Evolutionary conservation across 2,797 vertebrate genomes (phyloP), one percentile per base, ranked within the genome.

Genomic region (Gymnothorax javanicus): DNA sequence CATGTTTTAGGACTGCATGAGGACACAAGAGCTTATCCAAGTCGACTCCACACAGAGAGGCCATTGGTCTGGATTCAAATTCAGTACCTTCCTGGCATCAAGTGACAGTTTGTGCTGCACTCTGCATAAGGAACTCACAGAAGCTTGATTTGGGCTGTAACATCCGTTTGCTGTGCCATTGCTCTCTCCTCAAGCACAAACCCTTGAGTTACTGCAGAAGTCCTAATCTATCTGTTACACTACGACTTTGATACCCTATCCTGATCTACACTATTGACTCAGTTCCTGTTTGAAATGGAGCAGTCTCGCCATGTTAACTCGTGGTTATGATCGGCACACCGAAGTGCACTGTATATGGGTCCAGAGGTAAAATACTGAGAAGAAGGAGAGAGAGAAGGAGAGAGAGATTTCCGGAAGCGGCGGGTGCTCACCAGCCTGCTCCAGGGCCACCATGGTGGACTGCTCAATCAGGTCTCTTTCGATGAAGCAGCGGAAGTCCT

Each of bases 391-490:
- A 43, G 75, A 50, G 20, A 17, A 71, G 67, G 67, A 27, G 60
- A 27, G 71, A 43, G 71, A 73, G 3, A 11, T 11, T 33, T 73
- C 71, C 27, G 27, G 71, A 73, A 25, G 3, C 71, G 1, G 23
- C 4, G 7, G 64, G 17, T 12, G 90, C 96, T 94, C 92, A 99
- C 98, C 99, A 64, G 99, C 98, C 92, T 99, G 98, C 91, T 99
- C 99, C 95, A 99, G 91, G 64, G 99, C 99, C 87, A 98, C 97
- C 98, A 99, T 99, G 83, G 98, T 99, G 81, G 98, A 98, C 93
- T 99, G 98, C 92, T 99, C 99, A 11, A 99, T 99, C 88, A 99
- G 94, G 94, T 99, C 99, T 0, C 97, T 95, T 93, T 99, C 98
- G 9, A 99, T 97, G 94, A 99, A 99, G 93, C 96, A 97, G 93